Evolutionary conservation across 2,113 vertebrate species (phyloP), one percentile per base, ranked within the genome.

Genomic region (Phalacrocorax pelagicus): DNA sequence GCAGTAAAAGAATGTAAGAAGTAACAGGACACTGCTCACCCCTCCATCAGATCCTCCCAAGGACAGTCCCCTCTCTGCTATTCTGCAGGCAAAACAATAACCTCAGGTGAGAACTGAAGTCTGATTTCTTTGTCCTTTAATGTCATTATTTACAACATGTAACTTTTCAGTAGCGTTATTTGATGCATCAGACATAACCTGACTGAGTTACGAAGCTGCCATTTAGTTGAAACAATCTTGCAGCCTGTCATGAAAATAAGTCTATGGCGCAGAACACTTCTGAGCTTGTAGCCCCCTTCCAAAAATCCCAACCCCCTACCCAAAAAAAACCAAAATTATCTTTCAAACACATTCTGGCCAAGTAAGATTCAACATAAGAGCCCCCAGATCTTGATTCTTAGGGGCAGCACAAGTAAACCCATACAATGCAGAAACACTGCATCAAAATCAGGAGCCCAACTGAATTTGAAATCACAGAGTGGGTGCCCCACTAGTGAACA

Each of bases 1-100:
- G 54, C n/a, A 85, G 46, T 40, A 86, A 87, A 81, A 92, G 89
- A 92, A 88, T 2, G 55, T 86, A 85, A 97, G 88, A 94, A 94
- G 79, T 86, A 92, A 92, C 34, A 61, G 72, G 77, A 92, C 47
- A 47, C 88, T 90, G 97, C 99, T 99, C 96, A 99, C 99, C 95
- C 99, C 99, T 98, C 99, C 99, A 20, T 99, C 98, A n/a, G 99
- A 99, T 93, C 99, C 99, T 88, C 99, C 99, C 92, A 99, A 97
- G 34, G 98, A 98, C 38, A 99, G 97, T 40, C 99, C 99, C 81
- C 98, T 98, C 98, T 99, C 99, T 23, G 99, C 99, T 97, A 99
- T 96, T 96, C 99, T 99, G 98, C 34, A 88, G 93, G 94, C 73
- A 93, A 97, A 96, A 97, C 88, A 97, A 90, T 20, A 97, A 95